Evolutionary conservation across 2,888 invertebrate species (phyloP).

Genomic region (Amblyjoppa proteus): DNA sequence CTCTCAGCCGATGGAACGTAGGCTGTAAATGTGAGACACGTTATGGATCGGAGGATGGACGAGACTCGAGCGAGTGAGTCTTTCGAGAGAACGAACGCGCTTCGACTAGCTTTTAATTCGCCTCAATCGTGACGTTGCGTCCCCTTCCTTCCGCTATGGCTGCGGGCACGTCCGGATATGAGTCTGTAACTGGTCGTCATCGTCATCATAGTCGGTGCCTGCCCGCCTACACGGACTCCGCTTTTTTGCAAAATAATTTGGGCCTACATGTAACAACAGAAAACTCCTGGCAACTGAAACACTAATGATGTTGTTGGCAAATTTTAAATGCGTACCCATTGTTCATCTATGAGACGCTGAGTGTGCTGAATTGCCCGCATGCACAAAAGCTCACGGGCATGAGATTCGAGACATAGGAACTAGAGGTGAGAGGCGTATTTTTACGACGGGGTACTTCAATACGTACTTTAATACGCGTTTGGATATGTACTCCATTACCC

Average conservation of each 20-base stretch:
- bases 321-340: neutral
- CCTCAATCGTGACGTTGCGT: constrained; percentile 83
- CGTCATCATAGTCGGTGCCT: constrained; percentile 1
- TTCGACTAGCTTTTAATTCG: constrained; percentile 79
- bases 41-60: constrained; percentile 34
- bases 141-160: constrained; percentile 83
- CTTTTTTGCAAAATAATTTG: neutral
- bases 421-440: too few relatives aligned
- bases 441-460: too few relatives aligned
- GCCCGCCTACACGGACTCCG: constrained; percentile 13
- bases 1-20: constrained; percentile 58
- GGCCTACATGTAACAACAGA: neutral
- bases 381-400: too few relatives aligned
- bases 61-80: constrained; percentile 29
- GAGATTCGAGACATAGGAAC: too few relatives aligned
- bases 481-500: too few relatives aligned
- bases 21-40: constrained; percentile 53
- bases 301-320: neutral
- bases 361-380: too few relatives aligned
- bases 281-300: neutral
- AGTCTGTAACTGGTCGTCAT: constrained; percentile 78
- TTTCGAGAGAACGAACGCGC: constrained; percentile 64
- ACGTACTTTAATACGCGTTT: too few relatives aligned
- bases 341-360: too few relatives aligned
- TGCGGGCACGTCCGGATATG: constrained; percentile 81